Percentiles rank a stretch among this genome's conserved stretches.
These are phyloP conservation scores for Drosophila paracracens DNA, from an alignment of 2,888 invertebrate genomes.

Conservation along the genomic window DNA sequence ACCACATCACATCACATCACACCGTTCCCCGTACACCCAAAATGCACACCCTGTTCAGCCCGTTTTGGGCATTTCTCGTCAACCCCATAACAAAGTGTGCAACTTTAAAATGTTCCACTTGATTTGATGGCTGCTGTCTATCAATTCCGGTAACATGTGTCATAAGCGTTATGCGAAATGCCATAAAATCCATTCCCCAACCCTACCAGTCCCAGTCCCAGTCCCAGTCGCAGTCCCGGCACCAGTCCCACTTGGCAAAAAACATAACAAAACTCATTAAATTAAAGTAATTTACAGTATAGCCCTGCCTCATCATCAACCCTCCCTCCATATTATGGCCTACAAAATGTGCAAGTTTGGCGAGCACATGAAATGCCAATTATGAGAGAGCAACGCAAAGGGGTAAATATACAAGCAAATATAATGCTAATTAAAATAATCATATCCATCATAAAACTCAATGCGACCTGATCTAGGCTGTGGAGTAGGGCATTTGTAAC, in stretches of 20 bases:
- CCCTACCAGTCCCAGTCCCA: not conserved
- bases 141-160: conserved; percentile 72
- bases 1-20: not conserved
- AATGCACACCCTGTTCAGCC: not conserved
- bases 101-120: conserved; percentile 57
- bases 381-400: conserved; percentile 59
- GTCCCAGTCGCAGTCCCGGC: not conserved
- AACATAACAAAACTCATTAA: conserved; percentile 75
- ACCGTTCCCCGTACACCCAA: not conserved
- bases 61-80: not conserved
- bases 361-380: conserved; percentile 78
- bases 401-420: conserved; percentile 73
- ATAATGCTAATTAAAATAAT: conserved; percentile 81
- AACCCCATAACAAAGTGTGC: conserved; percentile 3
- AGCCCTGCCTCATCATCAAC: not conserved
- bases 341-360: conserved; percentile 53
- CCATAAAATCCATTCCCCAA: conserved; percentile 24
- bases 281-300: conserved; percentile 76
- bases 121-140: conserved; percentile 70
- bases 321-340: not conserved
- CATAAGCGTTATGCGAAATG: conserved; percentile 71
- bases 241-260: not conserved
- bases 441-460: conserved; percentile 77
- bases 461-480: not conserved
- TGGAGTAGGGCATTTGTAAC: conserved; percentile 52